Percentiles rank a stretch among this genome's conserved stretches.
phyloP scores from a whole-genome alignment of 2,888 invertebrate species.

The Tupiocoris notatus region DNA sequence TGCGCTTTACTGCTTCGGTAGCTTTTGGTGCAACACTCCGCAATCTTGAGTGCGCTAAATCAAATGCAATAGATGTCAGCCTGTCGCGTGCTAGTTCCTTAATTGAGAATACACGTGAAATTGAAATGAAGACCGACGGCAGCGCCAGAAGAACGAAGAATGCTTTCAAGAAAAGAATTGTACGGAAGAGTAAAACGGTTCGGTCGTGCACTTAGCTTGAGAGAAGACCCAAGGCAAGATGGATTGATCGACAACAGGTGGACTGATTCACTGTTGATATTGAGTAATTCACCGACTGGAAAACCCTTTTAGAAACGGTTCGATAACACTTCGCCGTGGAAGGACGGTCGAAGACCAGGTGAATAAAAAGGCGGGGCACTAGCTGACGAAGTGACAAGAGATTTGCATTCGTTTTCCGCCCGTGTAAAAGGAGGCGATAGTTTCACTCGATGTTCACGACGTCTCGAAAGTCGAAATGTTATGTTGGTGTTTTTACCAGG shows the following conservation, averaged over 20 bases:
- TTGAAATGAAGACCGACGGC: slow-evolving; percentile 6
- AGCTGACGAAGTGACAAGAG: slow-evolving; percentile 10
- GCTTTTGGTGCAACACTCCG: background rate
- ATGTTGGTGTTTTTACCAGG: background rate
- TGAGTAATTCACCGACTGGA: slow-evolving; percentile 33
- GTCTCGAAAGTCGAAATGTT: too few relatives aligned
- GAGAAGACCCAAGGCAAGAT: slow-evolving; percentile 28
- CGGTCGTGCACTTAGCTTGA: slow-evolving; percentile 24
- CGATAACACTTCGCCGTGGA: slow-evolving; percentile 12
- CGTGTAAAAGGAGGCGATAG: background rate
- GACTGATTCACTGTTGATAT: slow-evolving; percentile 28
- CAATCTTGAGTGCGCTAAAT: too few relatives aligned
- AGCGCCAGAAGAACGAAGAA: background rate
- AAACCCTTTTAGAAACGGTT: slow-evolving; percentile 38
- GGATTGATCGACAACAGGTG: slow-evolving; percentile 36
- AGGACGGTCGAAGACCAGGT: background rate
- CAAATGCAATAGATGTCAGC: background rate
- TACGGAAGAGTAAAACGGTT: background rate
- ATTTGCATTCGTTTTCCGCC: slow-evolving; percentile 32
- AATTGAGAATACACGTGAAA: slow-evolving; percentile 30
- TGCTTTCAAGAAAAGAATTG: slow-evolving; percentile 9
- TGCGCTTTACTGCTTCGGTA: slow-evolving; percentile 35
- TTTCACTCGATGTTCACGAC: background rate
- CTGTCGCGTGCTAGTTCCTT: background rate
- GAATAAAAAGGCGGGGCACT: slow-evolving; percentile 5